Evolutionary conservation across 2,113 vertebrate species (phyloP), one percentile per base, ranked within the genome.

Genomic region (Electrona antarctica): DNA sequence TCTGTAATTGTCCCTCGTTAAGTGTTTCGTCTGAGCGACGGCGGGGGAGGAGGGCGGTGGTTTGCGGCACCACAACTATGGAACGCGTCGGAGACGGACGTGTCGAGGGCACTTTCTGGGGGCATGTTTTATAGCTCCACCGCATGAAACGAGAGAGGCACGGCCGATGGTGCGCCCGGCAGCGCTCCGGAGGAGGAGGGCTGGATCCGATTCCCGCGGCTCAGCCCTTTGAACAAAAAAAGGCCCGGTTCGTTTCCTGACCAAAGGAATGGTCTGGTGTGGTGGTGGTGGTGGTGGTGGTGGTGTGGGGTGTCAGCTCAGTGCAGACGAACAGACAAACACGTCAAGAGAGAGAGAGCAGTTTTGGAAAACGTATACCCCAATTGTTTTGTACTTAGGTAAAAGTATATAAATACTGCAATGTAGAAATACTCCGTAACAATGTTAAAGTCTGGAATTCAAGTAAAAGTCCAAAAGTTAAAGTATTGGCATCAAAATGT

Each of bases 1-100:
- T 86, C 87, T 86, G 78, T 66, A 90, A 86, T 87, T 86, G 85
- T 87, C 78, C 77, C 82, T 83, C 70, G 73, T 82, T 83, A 87
- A 83, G 76, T 57, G 69, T 79, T 85, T 74, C 71, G 70, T 54
- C 11, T 48, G 66, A 49, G 1, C 14, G 33, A 4, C 33, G 33
- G 33, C 33, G 33, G 33, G 33, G 33, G 33, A 41, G 33, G 33
- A 41, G 67, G 70, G 79, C 74, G 69, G 5, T 3, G 74, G 73
- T 29, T 33, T 75, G 69, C 29, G 75, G 78, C 4, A 41, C 33
- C 33, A 41, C 33, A 41, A 41, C 78, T 85, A 83, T 11, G 79
- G 80, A 69, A 73, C 49, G 21, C 21, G 21, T 29, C 45, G 7
- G 15, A 64, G 69, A 76, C 33, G 60, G 72, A 71, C 76, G 71